Evolutionary conservation across 2,888 invertebrate genomes (phyloP), one percentile per base, ranked within the genome.

Genomic region (Phortica okadai): DNA sequence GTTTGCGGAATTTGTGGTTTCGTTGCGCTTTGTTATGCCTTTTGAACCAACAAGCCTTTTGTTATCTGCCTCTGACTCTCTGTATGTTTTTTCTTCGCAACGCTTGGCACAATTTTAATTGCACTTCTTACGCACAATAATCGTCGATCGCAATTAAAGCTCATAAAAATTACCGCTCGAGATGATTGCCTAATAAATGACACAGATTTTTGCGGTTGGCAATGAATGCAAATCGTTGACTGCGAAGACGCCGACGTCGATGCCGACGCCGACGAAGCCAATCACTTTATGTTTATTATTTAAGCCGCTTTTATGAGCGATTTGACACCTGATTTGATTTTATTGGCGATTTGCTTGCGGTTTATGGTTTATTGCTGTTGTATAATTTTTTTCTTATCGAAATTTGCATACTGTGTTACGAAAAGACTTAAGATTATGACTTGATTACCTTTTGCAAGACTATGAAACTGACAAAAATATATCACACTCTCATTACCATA

Each of bases 1-100:
- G 78, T 77, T 78, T 75, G 75, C 73, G 75, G 66, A 73, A 54
- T 45, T 81, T 75, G 21, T 16, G 62, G 70, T 78, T 78, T 6
- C n/a, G 25, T 25, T 16, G 16, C 25, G 33, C 21, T 6, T 62
- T 62, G 62, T 25, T 21, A 25, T 59, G 16, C 62, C 25, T n/a
- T 62, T 62, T 62, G 16, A 62, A 62, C 25, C 62, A 8, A 21
- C 21, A 21, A 16, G 21, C 21, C 62, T 25, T 21, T 25, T 62
- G 10, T 62, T 62, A 21, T 16, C n/a, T 21, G 10, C 21, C 25
- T 21, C 10, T 62, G 6, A 21, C 25, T n/a, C 1, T 62, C 5
- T 62, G 10, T 62, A 7, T 21, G 25, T 62, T 56, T 1, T 56
- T 10, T 56, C 56, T 56, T 56, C 14, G 5, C 16, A 56, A 56